Evolutionary conservation across 2,113 vertebrate species (phyloP), one percentile per base, ranked within the genome.

Genomic region (Conger conger): DNA sequence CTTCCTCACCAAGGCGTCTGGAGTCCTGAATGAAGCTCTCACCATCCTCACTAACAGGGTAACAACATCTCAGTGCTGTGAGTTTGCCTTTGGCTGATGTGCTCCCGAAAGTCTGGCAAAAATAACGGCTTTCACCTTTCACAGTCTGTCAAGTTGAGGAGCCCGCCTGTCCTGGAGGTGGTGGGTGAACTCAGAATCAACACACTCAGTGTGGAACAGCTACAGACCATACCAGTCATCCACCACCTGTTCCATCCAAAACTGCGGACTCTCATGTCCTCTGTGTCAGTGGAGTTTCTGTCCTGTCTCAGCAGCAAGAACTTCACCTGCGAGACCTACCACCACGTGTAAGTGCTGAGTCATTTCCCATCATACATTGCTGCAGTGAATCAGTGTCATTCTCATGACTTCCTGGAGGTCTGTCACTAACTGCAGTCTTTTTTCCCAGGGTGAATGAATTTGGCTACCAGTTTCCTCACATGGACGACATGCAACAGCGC

Each of bases 251-350:
- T 95, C 82, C 88, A 80, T 0, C 4, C 7, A 0, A 89, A 90
- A 0, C 88, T 94, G 54, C 82, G 86, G 1, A 3, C 1, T 0
- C 91, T 95, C 83, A 84, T 94, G 82, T 86, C 93, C 0, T 87
- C 13, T 0, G 89, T 87, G 0, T 95, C 94, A 0, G 42, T 20
- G 5, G 38, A 38, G 4, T 94, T 95, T 18, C 90, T 94, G 81
- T 76, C 17, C 63, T 95, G 94, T 82, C 77, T 94, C 76, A 90
- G 84, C 87, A 50, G 17, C 83, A 92, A 76, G 76, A 92, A 94
- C 85, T 82, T 95, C 86, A 94, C 89, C 91, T 95, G 94, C 83
- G 83, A 85, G 23, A 87, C 93, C 0, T 95, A 91, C 88, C 94
- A 94, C 79, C 82, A 88, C 5, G 90, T 94, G 94, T 95, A 87